These are phyloP conservation scores for Dissostichus mawsoni DNA, from an alignment of 2,113 vertebrate species.

Conservation along the genomic window DNA sequence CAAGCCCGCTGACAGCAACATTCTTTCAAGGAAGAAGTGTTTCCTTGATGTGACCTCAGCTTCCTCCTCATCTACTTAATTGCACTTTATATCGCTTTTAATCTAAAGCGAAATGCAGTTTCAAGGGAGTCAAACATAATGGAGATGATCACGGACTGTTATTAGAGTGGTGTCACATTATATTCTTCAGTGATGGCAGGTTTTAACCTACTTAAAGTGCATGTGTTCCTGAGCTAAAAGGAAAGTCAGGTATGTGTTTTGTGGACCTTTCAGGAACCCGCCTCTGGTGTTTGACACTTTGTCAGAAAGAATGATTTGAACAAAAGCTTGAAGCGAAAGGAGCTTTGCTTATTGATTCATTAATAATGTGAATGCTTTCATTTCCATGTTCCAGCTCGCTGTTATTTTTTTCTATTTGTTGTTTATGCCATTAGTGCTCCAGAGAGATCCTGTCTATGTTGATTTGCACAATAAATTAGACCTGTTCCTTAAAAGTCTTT, in stretches of 20 bases:
- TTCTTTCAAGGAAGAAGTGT: conserved; percentile 41
- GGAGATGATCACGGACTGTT: neutral
- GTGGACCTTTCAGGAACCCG: neutral
- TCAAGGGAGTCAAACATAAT: conserved; percentile 15
- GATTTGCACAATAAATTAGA: conserved; percentile 31
- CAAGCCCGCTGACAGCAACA: conserved; percentile 45
- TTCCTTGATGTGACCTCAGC: conserved; percentile 20
- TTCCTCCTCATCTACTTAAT: conserved; percentile 16
- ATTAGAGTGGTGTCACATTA: conserved; percentile 9
- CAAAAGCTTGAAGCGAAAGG: neutral
- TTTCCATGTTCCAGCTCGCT: conserved; percentile 18
- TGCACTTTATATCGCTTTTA: conserved; percentile 19
- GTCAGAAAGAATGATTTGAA: neutral
- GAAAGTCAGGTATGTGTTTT: conserved; percentile 13
- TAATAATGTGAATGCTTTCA: conserved; percentile 5
- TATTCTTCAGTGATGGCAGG: conserved; percentile 15
- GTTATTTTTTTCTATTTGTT: conserved; percentile 21
- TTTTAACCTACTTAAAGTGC: conserved; percentile 22
- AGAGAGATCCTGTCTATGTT: conserved; percentile 10
- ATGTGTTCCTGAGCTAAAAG: conserved; percentile 5
- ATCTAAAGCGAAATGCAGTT: conserved; percentile 4
- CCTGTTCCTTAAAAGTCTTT: conserved; percentile 1
- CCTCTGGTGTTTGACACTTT: conserved; percentile 1
- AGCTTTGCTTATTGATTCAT: conserved; percentile 14
- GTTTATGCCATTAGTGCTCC: conserved; percentile 8